A percentile compares a stretch with the other conserved stretches of the same genome.
Evolutionary conservation across 2,113 vertebrate species (phyloP).

Genomic region (Oenanthe oenanthe): DNA sequence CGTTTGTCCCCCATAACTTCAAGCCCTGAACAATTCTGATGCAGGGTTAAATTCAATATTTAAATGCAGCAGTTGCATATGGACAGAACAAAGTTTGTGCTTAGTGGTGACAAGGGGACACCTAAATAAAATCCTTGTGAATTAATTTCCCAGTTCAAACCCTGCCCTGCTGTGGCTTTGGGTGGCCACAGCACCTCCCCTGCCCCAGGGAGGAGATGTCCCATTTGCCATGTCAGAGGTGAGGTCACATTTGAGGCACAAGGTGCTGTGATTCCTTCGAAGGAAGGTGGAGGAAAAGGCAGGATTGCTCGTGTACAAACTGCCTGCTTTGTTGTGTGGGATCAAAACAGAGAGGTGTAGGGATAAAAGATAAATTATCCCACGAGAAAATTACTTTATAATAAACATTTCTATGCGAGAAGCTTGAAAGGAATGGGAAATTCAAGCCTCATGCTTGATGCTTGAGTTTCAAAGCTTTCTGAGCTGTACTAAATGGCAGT

Average conservation of each 20-base stretch:
- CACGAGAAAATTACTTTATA: background rate
- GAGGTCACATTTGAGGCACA: background rate
- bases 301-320: background rate
- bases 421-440: conserved; percentile 25
- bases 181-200: background rate
- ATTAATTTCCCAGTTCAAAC: background rate
- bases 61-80: background rate
- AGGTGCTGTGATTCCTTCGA: background rate
- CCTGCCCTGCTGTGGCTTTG: background rate
- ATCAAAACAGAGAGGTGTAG: conserved; percentile 1
- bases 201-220: background rate
- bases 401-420: background rate
- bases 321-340: background rate
- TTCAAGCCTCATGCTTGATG: background rate
- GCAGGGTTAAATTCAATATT: background rate
- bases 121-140: accelerated
- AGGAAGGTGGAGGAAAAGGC: background rate
- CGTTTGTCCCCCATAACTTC: background rate
- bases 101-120: background rate
- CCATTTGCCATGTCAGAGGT: background rate
- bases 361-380: conserved; percentile 21
- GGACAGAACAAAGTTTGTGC: background rate
- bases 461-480: conserved; percentile 1
- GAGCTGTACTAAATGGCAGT: background rate
- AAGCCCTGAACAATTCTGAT: background rate